Base-by-base conservation (phyloP, 2,113 vertebrate genomes). In the Dermatemys mawii region DNA sequence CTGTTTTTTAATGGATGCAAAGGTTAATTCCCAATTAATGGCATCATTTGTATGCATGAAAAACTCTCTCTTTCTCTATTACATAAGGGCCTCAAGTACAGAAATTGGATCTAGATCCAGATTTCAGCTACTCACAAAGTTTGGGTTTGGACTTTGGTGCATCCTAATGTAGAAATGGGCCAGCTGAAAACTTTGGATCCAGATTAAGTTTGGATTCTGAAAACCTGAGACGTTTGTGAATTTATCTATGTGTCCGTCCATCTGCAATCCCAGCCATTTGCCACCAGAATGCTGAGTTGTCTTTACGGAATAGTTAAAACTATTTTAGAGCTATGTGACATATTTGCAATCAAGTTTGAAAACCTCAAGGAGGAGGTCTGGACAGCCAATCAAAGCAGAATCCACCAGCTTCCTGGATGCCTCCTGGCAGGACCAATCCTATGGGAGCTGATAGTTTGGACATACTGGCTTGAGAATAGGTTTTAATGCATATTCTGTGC, bases 161-260 rank as follows among this genome's bases (percentile, higher is more conserved):
- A 50, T 70, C 38, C 38, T n/a, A 19, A 32, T 70, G 24, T 11
- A 11, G n/a, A 50, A 16, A 38, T 27, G 49, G 50, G 8, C 83
- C 67, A 73, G 49, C 48, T 8, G 3, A 8, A 38, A 70, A 24
- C 67, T 38, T 51, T 55, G 41, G 55, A 73, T 63, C 67, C 91
- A 91, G 93, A 73, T 93, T 95, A 97, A 80, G 26, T 9, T 67
- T 86, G 41, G 57, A 78, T 41, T 94, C 75, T 92, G 91, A 76
- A 89, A 93, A 76, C 8, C 55, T 46, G 0, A 0, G 70, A 63
- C 67, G 35, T 70, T 92, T 83, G 35, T 83, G 89, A 84, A 93
- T 57, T 46, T 81, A 60, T 70, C 12, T 67, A 38, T 73, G 90
- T 79, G 92, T 86, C 87, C 81, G 84, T 63, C 76, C 92, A 88